Conservation (phyloP, 2,888 invertebrate genomes). For the Mesorhabditis spiculigera region DNA sequence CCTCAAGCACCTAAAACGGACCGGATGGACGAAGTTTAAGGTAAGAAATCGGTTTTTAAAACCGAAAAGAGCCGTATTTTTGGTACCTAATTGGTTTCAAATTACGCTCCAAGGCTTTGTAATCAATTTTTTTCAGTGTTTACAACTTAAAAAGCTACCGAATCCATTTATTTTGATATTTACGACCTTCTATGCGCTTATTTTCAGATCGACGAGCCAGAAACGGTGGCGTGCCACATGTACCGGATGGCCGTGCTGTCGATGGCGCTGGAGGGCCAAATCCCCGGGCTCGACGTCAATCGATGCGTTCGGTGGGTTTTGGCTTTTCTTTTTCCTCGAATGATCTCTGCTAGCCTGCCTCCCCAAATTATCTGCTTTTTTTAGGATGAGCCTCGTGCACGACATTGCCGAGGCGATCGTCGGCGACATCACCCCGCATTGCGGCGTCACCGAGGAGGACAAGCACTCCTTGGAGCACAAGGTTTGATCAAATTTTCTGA, state of each 20-base stretch:
- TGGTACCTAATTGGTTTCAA: slow-evolving; percentile 7
- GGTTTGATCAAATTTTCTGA: slow-evolving; percentile 58
- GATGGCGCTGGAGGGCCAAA: slow-evolving; percentile 53
- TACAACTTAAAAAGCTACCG: no score
- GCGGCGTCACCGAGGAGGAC: slow-evolving; percentile 76
- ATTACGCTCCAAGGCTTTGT: background rate
- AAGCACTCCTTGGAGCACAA: slow-evolving; percentile 80
- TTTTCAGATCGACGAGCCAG: slow-evolving; percentile 59
- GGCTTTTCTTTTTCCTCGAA: no score
- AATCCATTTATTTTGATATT: no score
- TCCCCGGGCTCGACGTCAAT: slow-evolving; percentile 24
- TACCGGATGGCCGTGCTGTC: slow-evolving; percentile 62
- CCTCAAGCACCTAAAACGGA: slow-evolving; percentile 59
- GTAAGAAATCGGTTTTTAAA: slow-evolving; percentile 14
- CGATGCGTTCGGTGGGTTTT: slow-evolving; percentile 21
- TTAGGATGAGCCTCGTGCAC: slow-evolving; percentile 72
- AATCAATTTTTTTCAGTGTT: no score
- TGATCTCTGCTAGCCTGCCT: no score
- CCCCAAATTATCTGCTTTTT: no score
- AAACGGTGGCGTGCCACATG: slow-evolving; percentile 63
- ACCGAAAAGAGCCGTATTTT: background rate
- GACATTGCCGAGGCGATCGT: slow-evolving; percentile 94
- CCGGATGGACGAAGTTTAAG: slow-evolving; percentile 61
- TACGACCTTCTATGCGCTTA: no score
- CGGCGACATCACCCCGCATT: slow-evolving; percentile 89